A percentile compares a stretch with the other conserved stretches of the same genome.
phyloP scores from a whole-genome alignment of 2,797 vertebrate species.

The Cuniculus paca region DNA sequence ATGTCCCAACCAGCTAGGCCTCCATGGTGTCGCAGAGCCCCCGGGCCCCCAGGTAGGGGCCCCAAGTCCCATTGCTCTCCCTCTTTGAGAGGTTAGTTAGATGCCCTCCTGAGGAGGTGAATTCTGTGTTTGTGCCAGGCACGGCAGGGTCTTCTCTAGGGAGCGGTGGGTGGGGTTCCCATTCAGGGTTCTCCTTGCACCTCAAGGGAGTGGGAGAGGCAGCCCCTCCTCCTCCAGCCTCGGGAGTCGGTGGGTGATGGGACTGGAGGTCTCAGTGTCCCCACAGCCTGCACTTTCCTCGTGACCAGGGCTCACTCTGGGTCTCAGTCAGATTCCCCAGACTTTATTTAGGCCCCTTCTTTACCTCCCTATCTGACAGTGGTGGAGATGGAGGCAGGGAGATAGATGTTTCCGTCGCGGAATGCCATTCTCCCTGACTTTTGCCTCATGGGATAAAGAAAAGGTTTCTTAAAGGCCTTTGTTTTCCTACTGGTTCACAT shows the following conservation, averaged over 20 bases:
- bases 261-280: background rate
- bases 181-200: background rate
- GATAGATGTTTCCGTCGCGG: fast-evolving
- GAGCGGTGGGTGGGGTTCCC: background rate
- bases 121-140: background rate
- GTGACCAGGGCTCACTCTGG: background rate
- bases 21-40: too few species aligned
- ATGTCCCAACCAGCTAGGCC: too few species aligned
- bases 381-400: background rate
- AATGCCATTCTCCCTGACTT: background rate
- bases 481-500: background rate
- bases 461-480: background rate
- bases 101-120: background rate
- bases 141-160: background rate
- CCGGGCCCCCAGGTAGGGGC: too few species aligned
- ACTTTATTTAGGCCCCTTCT: background rate
- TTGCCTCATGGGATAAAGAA: background rate
- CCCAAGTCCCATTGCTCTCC: background rate
- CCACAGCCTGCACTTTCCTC: background rate
- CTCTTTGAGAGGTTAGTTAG: background rate
- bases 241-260: background rate
- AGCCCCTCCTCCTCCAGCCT: background rate
- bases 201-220: background rate
- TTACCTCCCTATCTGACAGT: background rate
- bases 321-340: background rate